Evolutionary conservation across 2,113 vertebrate species (phyloP).

Genomic region (Anolis carolinensis): DNA sequence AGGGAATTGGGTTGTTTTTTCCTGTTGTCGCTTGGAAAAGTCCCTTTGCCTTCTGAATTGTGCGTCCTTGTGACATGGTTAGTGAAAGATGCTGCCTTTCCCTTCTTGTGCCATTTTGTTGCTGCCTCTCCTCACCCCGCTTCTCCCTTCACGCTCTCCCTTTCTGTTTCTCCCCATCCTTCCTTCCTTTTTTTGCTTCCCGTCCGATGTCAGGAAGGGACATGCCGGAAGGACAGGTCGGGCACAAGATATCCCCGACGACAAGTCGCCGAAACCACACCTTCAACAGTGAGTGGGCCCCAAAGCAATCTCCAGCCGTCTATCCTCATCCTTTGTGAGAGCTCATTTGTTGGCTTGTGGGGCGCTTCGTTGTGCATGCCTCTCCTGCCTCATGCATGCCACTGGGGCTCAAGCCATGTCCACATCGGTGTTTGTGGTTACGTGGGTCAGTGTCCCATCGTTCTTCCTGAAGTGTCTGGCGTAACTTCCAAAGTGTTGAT

Average conservation of each 20-base stretch:
- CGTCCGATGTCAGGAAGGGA: constrained; percentile 42
- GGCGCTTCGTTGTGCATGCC: neutral
- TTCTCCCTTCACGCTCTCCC: neutral
- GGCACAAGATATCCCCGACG: constrained; percentile 23
- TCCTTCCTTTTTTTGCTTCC: constrained; percentile 19
- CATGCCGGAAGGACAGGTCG: constrained; percentile 42
- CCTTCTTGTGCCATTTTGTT: constrained; percentile 26
- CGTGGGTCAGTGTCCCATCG: neutral
- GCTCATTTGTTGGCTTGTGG: neutral
- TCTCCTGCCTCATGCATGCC: neutral
- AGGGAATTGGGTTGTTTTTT: too few species aligned
- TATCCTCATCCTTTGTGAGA: neutral
- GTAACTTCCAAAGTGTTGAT: too few species aligned
- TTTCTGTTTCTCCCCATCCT: neutral
- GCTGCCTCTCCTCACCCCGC: neutral
- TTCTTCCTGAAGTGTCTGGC: neutral
- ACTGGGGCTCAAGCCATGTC: neutral
- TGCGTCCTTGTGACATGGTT: accelerated
- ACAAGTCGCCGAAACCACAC: constrained; percentile 40
- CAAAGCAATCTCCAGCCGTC: neutral
- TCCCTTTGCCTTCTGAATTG: neutral
- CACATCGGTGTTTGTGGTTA: neutral
- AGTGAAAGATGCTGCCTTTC: constrained; percentile 40
- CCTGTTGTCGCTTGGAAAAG: neutral
- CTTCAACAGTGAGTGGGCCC: constrained; percentile 66